Evolutionary conservation across 2,113 vertebrate species (phyloP).

Genomic region (Haemorhous mexicanus): DNA sequence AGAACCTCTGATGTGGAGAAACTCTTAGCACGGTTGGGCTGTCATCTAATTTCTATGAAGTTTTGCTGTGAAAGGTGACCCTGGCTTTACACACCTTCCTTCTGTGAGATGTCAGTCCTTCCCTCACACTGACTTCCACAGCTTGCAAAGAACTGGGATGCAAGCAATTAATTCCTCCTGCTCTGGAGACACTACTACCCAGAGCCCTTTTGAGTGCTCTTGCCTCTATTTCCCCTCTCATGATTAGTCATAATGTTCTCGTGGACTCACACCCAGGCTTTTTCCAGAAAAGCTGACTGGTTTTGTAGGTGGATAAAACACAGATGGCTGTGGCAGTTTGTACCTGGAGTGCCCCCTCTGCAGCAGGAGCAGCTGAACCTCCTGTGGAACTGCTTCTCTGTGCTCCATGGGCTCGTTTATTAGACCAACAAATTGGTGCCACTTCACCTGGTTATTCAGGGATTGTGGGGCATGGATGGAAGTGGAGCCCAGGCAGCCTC

Average conservation of each 20-base stretch:
- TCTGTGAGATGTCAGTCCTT: not conserved
- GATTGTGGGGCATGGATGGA: not conserved
- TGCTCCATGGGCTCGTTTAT: rapidly evolving
- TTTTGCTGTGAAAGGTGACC: slow-evolving; percentile 55
- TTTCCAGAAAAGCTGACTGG: not conserved
- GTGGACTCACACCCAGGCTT: not conserved
- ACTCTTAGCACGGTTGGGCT: slow-evolving; percentile 47
- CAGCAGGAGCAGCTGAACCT: not conserved
- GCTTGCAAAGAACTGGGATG: not conserved
- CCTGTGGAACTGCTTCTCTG: rapidly evolving
- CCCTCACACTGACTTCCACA: not conserved
- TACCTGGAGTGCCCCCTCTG: not conserved
- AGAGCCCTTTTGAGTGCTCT: rapidly evolving
- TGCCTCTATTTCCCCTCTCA: not conserved
- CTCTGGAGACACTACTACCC: not conserved
- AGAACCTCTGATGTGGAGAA: slow-evolving; percentile 62
- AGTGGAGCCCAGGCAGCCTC: not conserved
- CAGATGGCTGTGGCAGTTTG: not conserved
- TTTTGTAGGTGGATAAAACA: not conserved
- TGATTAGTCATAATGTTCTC: not conserved
- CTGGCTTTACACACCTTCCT: not conserved
- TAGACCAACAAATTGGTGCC: rapidly evolving
- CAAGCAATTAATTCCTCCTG: not conserved
- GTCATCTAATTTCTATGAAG: slow-evolving; percentile 28
- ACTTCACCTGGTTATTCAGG: rapidly evolving